A percentile compares a stretch with the other conserved stretches of the same genome.
These are phyloP conservation scores for Characodon lateralis DNA, from an alignment of 2,797 vertebrate genomes.

Conservation along the genomic window DNA sequence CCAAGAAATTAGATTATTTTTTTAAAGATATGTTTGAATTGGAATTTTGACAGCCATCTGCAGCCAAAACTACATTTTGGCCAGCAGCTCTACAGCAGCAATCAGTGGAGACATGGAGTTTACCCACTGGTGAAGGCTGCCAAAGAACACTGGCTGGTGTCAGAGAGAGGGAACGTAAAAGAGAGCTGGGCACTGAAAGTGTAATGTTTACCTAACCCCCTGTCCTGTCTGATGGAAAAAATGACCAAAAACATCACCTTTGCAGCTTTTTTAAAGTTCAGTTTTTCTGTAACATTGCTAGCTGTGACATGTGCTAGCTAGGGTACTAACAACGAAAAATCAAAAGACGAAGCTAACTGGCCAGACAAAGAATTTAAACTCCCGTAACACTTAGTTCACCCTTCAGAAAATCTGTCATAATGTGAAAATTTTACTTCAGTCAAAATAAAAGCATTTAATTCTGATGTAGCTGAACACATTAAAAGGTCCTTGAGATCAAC, in stretches of 20 bases:
- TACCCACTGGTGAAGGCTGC: constrained; percentile 31
- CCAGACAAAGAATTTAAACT: background rate
- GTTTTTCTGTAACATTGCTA: no score
- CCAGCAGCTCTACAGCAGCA: constrained; percentile 31
- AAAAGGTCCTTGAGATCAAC: no score
- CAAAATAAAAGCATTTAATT: no score
- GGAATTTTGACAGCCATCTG: constrained; percentile 22
- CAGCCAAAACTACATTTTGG: constrained; percentile 46
- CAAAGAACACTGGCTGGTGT: constrained; percentile 37
- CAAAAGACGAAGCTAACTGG: background rate
- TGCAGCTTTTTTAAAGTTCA: no score
- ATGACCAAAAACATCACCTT: constrained; percentile 4
- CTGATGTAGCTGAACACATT: no score
- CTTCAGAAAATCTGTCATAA: background rate
- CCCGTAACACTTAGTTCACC: background rate
- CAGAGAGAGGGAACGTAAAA: constrained; percentile 12
- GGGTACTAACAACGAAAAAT: background rate
- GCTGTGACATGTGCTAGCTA: background rate
- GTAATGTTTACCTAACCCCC: constrained; percentile 30
- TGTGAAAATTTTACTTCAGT: no score
- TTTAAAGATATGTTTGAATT: constrained; percentile 3
- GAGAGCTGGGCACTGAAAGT: constrained; percentile 18
- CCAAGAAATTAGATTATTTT: background rate
- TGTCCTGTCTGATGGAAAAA: constrained; percentile 20
- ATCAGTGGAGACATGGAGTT: constrained; percentile 52